Evolutionary conservation across 2,888 invertebrate genomes (phyloP).

Genomic region (Polyommatus icarus): DNA sequence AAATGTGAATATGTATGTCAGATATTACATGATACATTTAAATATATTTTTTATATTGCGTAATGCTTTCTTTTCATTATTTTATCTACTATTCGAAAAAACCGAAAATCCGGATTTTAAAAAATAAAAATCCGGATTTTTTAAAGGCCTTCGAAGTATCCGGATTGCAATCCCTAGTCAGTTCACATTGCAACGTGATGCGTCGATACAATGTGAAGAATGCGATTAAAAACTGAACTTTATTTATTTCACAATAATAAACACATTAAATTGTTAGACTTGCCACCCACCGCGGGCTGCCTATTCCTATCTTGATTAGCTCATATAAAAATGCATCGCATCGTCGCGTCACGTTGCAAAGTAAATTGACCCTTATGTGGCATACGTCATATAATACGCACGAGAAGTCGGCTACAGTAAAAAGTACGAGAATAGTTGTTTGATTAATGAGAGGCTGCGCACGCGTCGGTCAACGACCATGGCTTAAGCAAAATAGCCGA

Average conservation of each 20-base stretch:
- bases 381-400: conserved; percentile 10
- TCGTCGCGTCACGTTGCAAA: not conserved
- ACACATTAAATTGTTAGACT: no score
- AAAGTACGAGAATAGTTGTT: conserved; percentile 13
- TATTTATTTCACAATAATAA: no score
- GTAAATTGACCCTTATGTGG: not conserved
- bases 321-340: not conserved
- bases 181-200: not conserved
- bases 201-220: not conserved
- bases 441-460: conserved; percentile 46
- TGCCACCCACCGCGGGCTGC: not conserved
- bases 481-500: conserved; percentile 23
- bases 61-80: no score
- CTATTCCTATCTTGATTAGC: not conserved
- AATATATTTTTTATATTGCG: no score
- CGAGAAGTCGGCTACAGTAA: conserved; percentile 54
- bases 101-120: no score
- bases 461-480: conserved; percentile 59
- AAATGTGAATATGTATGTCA: no score
- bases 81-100: no score
- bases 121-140: no score
- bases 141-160: no score
- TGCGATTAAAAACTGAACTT: no score
- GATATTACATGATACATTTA: no score
- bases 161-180: no score